Evolutionary conservation across 2,888 invertebrate species (phyloP).

Genomic region (Eupelmus urozonus): DNA sequence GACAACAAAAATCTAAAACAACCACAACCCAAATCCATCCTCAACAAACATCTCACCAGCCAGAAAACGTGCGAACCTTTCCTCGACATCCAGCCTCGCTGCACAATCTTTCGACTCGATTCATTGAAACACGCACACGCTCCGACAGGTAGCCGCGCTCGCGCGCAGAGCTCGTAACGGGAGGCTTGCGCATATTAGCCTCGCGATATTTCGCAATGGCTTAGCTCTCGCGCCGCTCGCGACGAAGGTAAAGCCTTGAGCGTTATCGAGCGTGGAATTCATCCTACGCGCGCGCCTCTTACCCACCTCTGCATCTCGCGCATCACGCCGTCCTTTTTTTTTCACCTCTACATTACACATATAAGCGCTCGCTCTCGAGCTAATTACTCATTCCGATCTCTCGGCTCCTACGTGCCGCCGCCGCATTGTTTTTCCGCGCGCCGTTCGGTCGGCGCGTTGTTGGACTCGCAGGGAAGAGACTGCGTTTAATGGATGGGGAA

Average conservation of each 20-base stretch:
- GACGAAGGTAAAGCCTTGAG: conserved; percentile 62
- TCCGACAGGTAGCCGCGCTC: background rate
- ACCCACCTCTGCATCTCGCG: conserved; percentile 57
- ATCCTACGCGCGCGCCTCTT: conserved; percentile 58
- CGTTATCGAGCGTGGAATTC: conserved; percentile 61
- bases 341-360: background rate
- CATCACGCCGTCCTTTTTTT: conserved; percentile 11
- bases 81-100: too few species aligned
- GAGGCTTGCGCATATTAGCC: conserved; percentile 12
- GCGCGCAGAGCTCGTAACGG: background rate
- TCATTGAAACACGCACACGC: too few species aligned
- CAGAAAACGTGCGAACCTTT: too few species aligned
- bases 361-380: background rate
- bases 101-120: too few species aligned
- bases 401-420: conserved; percentile 14
- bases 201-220: conserved; percentile 25
- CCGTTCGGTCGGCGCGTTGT: background rate
- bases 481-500: background rate
- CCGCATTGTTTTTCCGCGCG: conserved; percentile 6
- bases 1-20: too few species aligned
- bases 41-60: too few species aligned
- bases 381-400: conserved; percentile 14
- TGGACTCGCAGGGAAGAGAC: too few species aligned
- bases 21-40: too few species aligned
- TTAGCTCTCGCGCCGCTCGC: background rate